Base-by-base conservation (phyloP, 1,140 invertebrate genomes). In the Halotydeus destructor region DNA sequence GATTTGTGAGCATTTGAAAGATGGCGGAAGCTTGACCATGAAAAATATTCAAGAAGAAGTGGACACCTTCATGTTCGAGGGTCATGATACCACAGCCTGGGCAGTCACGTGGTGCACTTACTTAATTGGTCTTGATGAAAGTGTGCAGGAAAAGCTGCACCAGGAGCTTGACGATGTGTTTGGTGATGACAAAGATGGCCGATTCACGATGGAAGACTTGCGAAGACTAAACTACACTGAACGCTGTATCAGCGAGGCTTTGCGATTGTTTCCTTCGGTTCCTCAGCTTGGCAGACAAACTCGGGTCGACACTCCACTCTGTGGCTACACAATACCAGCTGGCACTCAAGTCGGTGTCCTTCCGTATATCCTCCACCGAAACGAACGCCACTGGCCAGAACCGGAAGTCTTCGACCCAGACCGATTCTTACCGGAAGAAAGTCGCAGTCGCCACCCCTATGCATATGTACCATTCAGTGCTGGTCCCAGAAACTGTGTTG, bases 101-200 rank as follows among this genome's bases (percentile, higher is more conserved):
- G 65, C 58, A 9, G 56, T 69, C 9, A 59, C 60, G 0, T 71
- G 67, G 67, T 55, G 58, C 3, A 51, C 88, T 38, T 68, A 83
- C 37, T 74, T 78, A 48, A 58, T 88, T 47, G 67, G 82, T 0
- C 55, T 74, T 27, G 66, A 78, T 54, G 79, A 75, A 16, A 66
- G 79, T 12, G 69, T 83, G 2, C 81, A 34, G 52, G 67, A 61
- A 39, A 76, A 74, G 57, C 77, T 76, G 0, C 76, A 78, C 46
- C 65, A 69, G 33, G 80, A 86, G 65, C 72, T 86, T 45, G 80
- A 84, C 52, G 55, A 59, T 46, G 67, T 82, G 0, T 63, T 85
- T 24, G 76, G 75, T 25, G 63, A 68, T 11, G 51, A 52, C n/a
- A 33, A 34, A n/a, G 55, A 66, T 1, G 14, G 33, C n/a, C 49